These are phyloP conservation scores for Capitella teleta DNA, from an alignment of 1,140 invertebrate genomes.

Conservation along the genomic window DNA sequence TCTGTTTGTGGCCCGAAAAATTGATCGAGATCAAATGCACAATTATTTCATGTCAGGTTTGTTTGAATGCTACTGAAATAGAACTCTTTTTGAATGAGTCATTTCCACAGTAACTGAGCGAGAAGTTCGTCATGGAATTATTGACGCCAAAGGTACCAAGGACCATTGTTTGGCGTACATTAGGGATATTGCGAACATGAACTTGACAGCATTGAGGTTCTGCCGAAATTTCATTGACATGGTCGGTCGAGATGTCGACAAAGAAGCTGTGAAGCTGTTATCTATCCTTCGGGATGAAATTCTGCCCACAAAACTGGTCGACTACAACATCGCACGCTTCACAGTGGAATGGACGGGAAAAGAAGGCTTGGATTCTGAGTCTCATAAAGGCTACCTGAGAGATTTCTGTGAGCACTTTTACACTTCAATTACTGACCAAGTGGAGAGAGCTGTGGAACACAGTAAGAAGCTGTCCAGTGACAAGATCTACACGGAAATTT, in stretches of 20 bases:
- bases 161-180: slow-evolving; percentile 59
- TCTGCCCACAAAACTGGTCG: slow-evolving; percentile 27
- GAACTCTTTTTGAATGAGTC: no score
- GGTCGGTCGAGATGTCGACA: slow-evolving; percentile 77
- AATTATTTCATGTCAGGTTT: slow-evolving; percentile 64
- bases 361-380: slow-evolving; percentile 65
- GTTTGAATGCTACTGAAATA: not conserved
- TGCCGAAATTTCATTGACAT: slow-evolving; percentile 92
- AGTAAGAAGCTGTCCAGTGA: slow-evolving; percentile 46
- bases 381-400: slow-evolving; percentile 85
- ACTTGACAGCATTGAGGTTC: slow-evolving; percentile 82
- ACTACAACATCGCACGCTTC: slow-evolving; percentile 47
- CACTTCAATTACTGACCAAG: slow-evolving; percentile 73
- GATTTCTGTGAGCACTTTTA: slow-evolving; percentile 93
- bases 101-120: slow-evolving; percentile 39
- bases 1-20: slow-evolving; percentile 68
- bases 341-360: slow-evolving; percentile 94
- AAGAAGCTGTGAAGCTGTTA: slow-evolving; percentile 49
- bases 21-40: slow-evolving; percentile 87
- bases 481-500: slow-evolving; percentile 63
- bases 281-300: slow-evolving; percentile 5
- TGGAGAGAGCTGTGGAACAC: slow-evolving; percentile 36
- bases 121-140: slow-evolving; percentile 10
- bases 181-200: slow-evolving; percentile 94
- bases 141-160: slow-evolving; percentile 4